Conservation (phyloP, 2,888 invertebrate genomes). For the Homarus gammarus region DNA sequence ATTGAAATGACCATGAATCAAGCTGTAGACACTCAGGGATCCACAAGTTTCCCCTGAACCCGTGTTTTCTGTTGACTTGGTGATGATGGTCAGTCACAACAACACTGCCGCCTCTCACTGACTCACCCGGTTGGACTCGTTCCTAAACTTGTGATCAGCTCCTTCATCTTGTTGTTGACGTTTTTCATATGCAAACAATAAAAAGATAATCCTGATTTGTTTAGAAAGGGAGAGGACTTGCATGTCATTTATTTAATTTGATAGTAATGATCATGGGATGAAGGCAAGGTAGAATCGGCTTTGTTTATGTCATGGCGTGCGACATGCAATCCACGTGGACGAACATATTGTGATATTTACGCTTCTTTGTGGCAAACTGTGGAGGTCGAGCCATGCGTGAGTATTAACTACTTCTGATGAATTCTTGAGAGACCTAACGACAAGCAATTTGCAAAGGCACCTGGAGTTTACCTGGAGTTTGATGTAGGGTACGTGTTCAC, state of each 20-base stretch:
- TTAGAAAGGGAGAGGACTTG: neutral
- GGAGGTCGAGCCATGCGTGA: no score
- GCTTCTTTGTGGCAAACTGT: neutral
- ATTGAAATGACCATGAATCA: no score
- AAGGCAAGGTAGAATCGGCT: neutral
- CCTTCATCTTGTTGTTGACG: neutral
- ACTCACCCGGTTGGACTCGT: no score
- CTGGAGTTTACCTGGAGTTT: neutral
- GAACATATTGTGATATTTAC: neutral
- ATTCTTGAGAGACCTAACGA: conserved; percentile 10
- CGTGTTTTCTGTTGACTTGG: conserved; percentile 7
- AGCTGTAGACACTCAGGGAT: no score
- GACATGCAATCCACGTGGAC: neutral
- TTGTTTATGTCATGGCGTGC: neutral
- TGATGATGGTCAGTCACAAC: neutral
- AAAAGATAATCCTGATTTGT: neutral
- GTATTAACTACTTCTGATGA: conserved; percentile 7
- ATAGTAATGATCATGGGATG: neutral
- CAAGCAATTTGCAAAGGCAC: conserved; percentile 18
- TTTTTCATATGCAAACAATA: neutral
- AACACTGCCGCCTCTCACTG: neutral
- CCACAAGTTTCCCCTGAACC: conserved; percentile 16
- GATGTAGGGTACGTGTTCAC: neutral
- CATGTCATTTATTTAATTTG: neutral
- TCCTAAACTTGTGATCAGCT: conserved; percentile 30